These are phyloP conservation scores for Chaetogeoica ovagalla DNA, from an alignment of 2,888 invertebrate species.

Conservation along the genomic window DNA sequence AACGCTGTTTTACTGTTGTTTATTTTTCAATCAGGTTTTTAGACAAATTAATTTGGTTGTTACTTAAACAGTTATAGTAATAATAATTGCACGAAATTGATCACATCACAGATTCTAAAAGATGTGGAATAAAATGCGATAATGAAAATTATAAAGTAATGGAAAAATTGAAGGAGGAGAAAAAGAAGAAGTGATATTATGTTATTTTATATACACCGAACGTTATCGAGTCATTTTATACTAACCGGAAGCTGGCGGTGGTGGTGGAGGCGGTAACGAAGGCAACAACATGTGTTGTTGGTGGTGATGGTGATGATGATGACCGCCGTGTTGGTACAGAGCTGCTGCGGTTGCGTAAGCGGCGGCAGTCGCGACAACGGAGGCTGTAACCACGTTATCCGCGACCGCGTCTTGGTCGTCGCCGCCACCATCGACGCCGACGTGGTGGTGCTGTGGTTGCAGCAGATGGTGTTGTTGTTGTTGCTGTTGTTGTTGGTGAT, in stretches of 20 bases:
- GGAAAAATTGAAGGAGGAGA: no score
- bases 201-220: no score
- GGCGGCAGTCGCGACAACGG: conserved; percentile 62
- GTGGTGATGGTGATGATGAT: conserved; percentile 2
- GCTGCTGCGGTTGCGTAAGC: conserved; percentile 57
- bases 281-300: conserved; percentile 22
- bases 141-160: no score
- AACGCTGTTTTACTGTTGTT: no score
- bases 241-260: conserved; percentile 59
- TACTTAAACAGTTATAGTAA: no score
- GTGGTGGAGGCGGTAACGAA: conserved; percentile 65
- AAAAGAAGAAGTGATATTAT: no score
- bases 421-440: not conserved
- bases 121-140: no score
- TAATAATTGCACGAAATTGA: no score
- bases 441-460: conserved; percentile 6
- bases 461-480: not conserved
- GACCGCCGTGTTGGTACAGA: conserved; percentile 59
- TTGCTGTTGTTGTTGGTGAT: not conserved
- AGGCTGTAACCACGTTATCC: not conserved
- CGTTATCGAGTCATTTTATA: not conserved
- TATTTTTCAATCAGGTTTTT: no score
- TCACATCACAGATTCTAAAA: no score
- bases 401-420: not conserved
- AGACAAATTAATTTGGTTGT: no score